Percentiles rank a stretch among this genome's conserved stretches.
These are phyloP conservation scores for Whitmania pigra DNA, from an alignment of 1,140 invertebrate genomes.

Conservation along the genomic window DNA sequence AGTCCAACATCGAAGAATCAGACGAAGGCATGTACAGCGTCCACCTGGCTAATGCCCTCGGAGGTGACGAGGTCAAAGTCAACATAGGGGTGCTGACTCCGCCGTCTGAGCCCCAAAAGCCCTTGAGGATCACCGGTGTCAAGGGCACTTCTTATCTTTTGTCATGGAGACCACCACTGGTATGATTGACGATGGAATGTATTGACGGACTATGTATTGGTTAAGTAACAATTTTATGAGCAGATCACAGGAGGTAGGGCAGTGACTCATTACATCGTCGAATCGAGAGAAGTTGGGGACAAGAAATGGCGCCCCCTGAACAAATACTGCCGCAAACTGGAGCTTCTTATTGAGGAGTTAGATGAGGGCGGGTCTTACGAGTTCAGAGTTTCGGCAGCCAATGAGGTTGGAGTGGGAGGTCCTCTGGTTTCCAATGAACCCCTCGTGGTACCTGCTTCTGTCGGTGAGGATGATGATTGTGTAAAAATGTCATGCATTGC, in stretches of 20 bases:
- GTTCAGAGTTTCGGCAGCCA: constrained; percentile 84
- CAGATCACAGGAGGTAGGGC: constrained; percentile 91
- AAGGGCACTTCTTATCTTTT: background rate
- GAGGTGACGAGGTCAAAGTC: background rate
- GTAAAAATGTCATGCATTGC: background rate
- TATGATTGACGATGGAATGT: too few relatives aligned
- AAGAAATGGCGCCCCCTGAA: constrained; percentile 62
- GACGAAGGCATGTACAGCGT: background rate
- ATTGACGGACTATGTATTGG: too few relatives aligned
- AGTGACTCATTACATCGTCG: constrained; percentile 73
- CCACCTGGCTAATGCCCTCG: background rate
- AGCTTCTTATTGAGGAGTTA: constrained; percentile 45
- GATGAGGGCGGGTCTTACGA: constrained; percentile 86
- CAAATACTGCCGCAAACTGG: constrained; percentile 45
- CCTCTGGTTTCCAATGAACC: constrained; percentile 57
- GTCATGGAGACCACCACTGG: background rate
- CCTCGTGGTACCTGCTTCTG: background rate
- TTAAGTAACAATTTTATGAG: constrained; percentile 35
- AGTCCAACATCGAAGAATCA: background rate
- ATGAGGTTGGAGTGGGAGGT: constrained; percentile 79
- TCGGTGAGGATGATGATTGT: background rate
- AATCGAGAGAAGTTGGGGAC: constrained; percentile 69
- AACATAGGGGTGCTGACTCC: background rate
- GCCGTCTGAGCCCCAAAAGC: background rate
- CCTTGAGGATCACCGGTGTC: background rate